Evolutionary conservation across 2,888 invertebrate species (phyloP).

Genomic region (Aporophyla nigra): DNA sequence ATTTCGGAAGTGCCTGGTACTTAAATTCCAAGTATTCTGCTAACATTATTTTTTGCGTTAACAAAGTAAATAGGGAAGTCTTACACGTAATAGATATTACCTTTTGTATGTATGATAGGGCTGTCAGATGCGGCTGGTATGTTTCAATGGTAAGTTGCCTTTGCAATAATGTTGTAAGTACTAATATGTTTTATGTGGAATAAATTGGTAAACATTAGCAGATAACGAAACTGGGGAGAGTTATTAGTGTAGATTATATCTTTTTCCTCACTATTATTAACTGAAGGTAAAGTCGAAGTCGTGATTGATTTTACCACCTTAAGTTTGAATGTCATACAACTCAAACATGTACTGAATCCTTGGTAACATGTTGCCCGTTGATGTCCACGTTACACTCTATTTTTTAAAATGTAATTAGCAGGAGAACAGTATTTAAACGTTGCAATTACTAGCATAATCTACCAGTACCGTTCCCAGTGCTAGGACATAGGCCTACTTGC

Average conservation of each 20-base stretch:
- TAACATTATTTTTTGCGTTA: slow-evolving; percentile 3
- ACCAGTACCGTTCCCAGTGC: too few relatives aligned
- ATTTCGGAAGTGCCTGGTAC: slow-evolving; percentile 5
- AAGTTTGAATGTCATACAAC: too few relatives aligned
- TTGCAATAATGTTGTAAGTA: background rate
- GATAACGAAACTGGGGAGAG: background rate
- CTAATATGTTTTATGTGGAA: background rate
- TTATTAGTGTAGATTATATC: background rate
- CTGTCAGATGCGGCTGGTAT: background rate
- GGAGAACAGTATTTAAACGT: background rate
- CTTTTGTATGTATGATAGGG: background rate
- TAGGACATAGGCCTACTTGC: too few relatives aligned
- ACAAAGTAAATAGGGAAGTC: slow-evolving; percentile 10
- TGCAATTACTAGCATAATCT: background rate
- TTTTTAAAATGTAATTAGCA: background rate
- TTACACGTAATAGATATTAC: background rate
- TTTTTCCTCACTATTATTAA: background rate
- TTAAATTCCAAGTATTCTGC: slow-evolving; percentile 10
- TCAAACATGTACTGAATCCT: too few relatives aligned
- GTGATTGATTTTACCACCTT: too few relatives aligned
- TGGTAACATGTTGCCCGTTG: too few relatives aligned
- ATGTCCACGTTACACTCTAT: too few relatives aligned
- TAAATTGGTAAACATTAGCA: too few relatives aligned
- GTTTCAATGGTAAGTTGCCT: background rate
- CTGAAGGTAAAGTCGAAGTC: too few relatives aligned